Evolutionary conservation across 2,888 invertebrate species (phyloP), one percentile per base, ranked within the genome.

Genomic region (Exephanes ischioxanthus): DNA sequence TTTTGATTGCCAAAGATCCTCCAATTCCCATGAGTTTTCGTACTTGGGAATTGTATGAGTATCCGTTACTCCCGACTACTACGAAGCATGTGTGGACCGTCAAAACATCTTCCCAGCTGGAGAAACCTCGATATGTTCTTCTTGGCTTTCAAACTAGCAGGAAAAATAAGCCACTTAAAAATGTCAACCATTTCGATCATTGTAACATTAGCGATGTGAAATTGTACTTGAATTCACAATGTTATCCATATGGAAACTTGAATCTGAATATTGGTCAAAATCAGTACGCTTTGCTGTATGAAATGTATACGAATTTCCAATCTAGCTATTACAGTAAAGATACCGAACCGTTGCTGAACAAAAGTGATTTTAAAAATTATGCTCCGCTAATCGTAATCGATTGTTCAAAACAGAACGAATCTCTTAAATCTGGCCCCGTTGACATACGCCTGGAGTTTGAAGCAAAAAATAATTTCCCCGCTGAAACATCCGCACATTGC

Each of bases 11-110:
- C 6, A 73, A 58, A n/a, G 85, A 87, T 58, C 26, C 30, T 41
- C 78, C 85, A 7, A 86, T 87, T 55, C 11, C 73, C 19, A 88
- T 86, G 58, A 86, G 86, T 83, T 93, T 93, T 83, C 83, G 94
- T 81, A 91, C 90, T 41, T 94, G 93, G 93, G 92, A 93, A 77
- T 70, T 94, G 30, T 92, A 92, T 86, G 92, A 93, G 55, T 80
- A 80, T 48, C 55, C 79, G n/a, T 9, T 80, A 22, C 70, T 80
- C 1, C 79, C 79, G 3, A 30, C 61, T 9, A 80, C 71, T 0
- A 16, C 70, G 6, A 76, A 61, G 63, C 63, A 76, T 14, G 22
- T 76, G 4, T 76, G 76, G 63, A 51, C 30, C 1, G 51, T 70
- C 3, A 70, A 51, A 51, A 70, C 70, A 3, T 48, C 22, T 26